A percentile compares a stretch with the other conserved stretches of the same genome.
Conservation (phyloP, 1,140 invertebrate genomes). For the Tyrophagus putrescentiae region DNA sequence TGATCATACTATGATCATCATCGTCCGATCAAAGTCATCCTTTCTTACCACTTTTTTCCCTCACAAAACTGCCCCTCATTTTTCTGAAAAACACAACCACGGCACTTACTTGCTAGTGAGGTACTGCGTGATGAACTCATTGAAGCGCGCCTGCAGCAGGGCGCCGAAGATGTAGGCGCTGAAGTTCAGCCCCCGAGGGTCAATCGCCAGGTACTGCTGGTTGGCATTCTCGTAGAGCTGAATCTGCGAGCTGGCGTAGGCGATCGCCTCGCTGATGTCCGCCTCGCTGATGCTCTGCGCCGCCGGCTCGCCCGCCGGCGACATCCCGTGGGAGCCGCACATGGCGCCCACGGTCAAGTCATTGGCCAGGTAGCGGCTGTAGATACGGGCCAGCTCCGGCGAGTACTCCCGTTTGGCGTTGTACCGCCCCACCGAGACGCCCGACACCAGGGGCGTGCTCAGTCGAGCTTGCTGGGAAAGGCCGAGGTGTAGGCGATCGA, state of each 20-base stretch:
- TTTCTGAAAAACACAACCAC: not conserved
- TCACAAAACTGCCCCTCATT: not conserved
- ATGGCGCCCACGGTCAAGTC: conserved; percentile 9
- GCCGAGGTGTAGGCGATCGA: conserved; percentile 8
- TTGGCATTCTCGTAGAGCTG: conserved; percentile 22
- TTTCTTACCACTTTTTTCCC: not conserved
- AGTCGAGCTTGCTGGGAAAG: conserved; percentile 17
- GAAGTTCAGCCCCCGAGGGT: conserved; percentile 21
- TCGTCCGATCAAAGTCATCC: not conserved
- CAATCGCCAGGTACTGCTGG: conserved; percentile 22
- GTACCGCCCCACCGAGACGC: conserved; percentile 17
- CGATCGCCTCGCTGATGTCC: conserved; percentile 17
- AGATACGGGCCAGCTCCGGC: conserved; percentile 21
- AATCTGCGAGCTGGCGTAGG: conserved; percentile 14
- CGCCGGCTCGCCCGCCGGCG: not conserved
- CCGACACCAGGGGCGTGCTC: not conserved
- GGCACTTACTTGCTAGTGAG: conserved; percentile 19
- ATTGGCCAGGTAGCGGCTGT: conserved; percentile 8
- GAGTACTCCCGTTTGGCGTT: conserved; percentile 21
- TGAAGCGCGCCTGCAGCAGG: conserved; percentile 20
- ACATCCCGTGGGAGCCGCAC: conserved; percentile 13
- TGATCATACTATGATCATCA: not conserved
- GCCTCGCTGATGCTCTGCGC: not conserved
- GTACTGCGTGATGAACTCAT: conserved; percentile 22
- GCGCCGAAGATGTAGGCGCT: conserved; percentile 22